Evolutionary conservation across 2,888 invertebrate species (phyloP).

Genomic region (Disparrhopalites patrizii): DNA sequence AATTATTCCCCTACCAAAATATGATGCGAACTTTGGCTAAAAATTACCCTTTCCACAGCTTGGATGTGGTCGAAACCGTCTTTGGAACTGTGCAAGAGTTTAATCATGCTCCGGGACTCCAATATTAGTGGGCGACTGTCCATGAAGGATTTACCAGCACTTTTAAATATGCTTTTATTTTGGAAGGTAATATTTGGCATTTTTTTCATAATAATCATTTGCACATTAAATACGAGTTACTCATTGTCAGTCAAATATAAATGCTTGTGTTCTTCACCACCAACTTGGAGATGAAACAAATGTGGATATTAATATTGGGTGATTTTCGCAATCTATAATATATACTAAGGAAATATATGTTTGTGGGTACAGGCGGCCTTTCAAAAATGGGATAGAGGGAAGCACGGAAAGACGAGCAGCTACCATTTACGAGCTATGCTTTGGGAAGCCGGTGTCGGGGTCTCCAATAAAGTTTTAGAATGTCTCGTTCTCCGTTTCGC

Average conservation of each 20-base stretch:
- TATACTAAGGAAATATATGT: no score
- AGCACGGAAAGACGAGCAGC: slow-evolving; percentile 59
- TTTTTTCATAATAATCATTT: no score
- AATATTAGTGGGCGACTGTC: slow-evolving; percentile 62
- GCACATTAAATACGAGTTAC: no score
- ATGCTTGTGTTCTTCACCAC: no score
- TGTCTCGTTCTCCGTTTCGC: slow-evolving; percentile 65
- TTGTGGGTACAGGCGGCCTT: slow-evolving; percentile 57
- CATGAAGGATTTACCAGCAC: slow-evolving; percentile 60
- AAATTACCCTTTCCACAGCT: no score
- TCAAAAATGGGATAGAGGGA: slow-evolving; percentile 58
- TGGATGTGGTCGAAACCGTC: slow-evolving; percentile 61
- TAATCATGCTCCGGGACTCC: slow-evolving; percentile 65
- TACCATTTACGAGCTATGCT: slow-evolving; percentile 63
- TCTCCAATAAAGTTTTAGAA: slow-evolving; percentile 72
- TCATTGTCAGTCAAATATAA: no score
- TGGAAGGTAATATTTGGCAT: no score
- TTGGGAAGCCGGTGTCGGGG: slow-evolving; percentile 66
- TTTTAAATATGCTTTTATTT: slow-evolving; percentile 63
- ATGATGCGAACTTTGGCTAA: no score
- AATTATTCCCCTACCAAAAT: no score
- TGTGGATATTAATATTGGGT: no score
- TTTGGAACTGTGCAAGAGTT: slow-evolving; percentile 63
- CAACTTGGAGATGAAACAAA: no score
- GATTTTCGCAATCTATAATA: no score